Evolutionary conservation across 92 coral and sea anemone species (phyloP), one percentile per base, ranked within the genome.

Genomic region (Palythoa caribaeorum): DNA sequence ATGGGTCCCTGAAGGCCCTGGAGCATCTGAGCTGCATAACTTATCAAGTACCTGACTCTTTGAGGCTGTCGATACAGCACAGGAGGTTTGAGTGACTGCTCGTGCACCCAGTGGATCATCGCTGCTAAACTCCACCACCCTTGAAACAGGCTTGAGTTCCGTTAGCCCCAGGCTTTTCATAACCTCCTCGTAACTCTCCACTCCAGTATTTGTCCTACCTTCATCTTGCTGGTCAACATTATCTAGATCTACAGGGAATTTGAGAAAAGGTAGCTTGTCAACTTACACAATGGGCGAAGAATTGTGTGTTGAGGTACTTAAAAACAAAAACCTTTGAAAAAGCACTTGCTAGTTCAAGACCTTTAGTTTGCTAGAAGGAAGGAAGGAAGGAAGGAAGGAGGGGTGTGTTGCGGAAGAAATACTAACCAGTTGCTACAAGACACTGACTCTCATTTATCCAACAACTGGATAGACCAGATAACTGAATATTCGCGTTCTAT

Each of bases 151-250:
- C 54, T 89, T 91, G 48, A 92, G 85, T n/a, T 94, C 98, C 3
- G 96, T 93, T 60, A 94, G 92, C 39, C 98, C 98, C 35, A 94
- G 92, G 50, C 91, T 85, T 1, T 91, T 35, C 83, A 94, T 81
- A 71, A 88, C 87, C 84, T 88, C 92, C 38, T 88, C 91, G 65
- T 79, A 80, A 28, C 52, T 87, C 89, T 87, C 90, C 39, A 86
- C 68, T 36, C 59, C 79, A 5, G 77, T 83, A 53, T 63, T 78
- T 20, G 62, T 73, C 86, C 79, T 84, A 81, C 37, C 71, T 53
- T 70, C 76, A 17, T 81, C 76, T 81, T 28, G 60, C 13, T 81
- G 76, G 44, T 81, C 76, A 21, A 81, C 86, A 47, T 81, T 81
- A 66, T 81, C 86, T 9, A 81, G 86, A 68, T 81, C 86, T 81